phyloP scores from a whole-genome alignment of 2,797 vertebrate genomes.

The Neosilurus mollespiculum region DNA sequence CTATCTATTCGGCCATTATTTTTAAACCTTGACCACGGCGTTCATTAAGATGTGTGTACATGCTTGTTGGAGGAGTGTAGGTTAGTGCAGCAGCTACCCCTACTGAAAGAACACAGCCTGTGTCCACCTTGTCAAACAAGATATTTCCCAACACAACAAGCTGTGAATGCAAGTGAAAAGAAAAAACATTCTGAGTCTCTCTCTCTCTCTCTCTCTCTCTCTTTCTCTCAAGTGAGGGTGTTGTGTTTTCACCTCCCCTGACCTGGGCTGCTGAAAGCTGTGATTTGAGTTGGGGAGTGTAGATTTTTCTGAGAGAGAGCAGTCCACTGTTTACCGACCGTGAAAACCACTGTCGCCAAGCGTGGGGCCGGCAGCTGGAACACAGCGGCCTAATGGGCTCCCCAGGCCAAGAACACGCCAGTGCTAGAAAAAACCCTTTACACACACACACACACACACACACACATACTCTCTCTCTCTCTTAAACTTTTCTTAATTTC shows the following conservation, averaged over 20 bases:
- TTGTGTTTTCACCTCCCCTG: conserved; percentile 48
- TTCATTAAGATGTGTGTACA: conserved; percentile 25
- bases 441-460: too few relatives aligned
- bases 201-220: background rate
- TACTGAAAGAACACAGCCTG: conserved; percentile 53
- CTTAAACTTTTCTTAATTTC: conserved; percentile 17
- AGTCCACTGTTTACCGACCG: conserved; percentile 45
- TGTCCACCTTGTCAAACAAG: conserved; percentile 14
- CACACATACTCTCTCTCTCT: background rate
- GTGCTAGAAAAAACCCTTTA: conserved; percentile 17
- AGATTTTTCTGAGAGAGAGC: conserved; percentile 20
- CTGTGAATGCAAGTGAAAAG: conserved; percentile 21
- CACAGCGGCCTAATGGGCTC: conserved; percentile 44
- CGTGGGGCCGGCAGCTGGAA: conserved; percentile 38
- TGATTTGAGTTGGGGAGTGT: conserved; percentile 40
- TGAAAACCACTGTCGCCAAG: conserved; percentile 45
- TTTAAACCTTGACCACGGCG: background rate
- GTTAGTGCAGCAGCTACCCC: conserved; percentile 64
- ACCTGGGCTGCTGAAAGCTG: conserved; percentile 38
- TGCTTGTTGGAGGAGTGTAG: conserved; percentile 28
- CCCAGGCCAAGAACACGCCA: conserved; percentile 38
- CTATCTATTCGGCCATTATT: conserved; percentile 24
- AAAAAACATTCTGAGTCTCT: background rate
- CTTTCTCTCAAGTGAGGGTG: conserved; percentile 15
- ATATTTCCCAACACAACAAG: conserved; percentile 22